A percentile compares a stretch with the other conserved stretches of the same genome.
Conservation (phyloP, 2,797 vertebrate species). For the Molothrus ater region DNA sequence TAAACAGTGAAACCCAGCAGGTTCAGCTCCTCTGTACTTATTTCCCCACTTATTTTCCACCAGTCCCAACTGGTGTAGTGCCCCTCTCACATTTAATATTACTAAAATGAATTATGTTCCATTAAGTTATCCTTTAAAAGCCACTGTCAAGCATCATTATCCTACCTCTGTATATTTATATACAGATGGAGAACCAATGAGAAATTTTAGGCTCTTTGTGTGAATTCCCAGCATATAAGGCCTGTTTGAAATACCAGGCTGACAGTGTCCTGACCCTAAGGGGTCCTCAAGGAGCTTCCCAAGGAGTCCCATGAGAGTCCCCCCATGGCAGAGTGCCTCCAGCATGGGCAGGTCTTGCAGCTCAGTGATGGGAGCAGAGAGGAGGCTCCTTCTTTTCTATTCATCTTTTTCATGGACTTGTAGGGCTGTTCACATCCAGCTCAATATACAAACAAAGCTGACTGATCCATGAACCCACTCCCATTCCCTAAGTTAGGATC, state of each 20-base stretch:
- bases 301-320: background rate
- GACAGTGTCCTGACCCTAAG: no score
- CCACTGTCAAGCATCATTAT: background rate
- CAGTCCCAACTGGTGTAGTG: background rate
- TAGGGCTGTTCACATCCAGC: background rate
- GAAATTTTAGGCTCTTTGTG: background rate
- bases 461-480: background rate
- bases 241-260: background rate
- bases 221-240: background rate
- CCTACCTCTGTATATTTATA: background rate
- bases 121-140: background rate
- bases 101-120: background rate
- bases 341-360: background rate
- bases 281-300: background rate
- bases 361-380: background rate
- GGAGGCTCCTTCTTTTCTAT: background rate
- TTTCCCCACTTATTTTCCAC: slow-evolving; percentile 3
- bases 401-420: background rate
- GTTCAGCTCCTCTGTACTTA: slow-evolving; percentile 1
- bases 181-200: background rate
- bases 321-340: background rate
- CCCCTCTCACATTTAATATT: background rate
- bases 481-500: background rate
- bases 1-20: background rate
- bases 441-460: background rate